Evolutionary conservation across 2,797 vertebrate genomes (phyloP).

Genomic region (Salmo trutta): DNA sequence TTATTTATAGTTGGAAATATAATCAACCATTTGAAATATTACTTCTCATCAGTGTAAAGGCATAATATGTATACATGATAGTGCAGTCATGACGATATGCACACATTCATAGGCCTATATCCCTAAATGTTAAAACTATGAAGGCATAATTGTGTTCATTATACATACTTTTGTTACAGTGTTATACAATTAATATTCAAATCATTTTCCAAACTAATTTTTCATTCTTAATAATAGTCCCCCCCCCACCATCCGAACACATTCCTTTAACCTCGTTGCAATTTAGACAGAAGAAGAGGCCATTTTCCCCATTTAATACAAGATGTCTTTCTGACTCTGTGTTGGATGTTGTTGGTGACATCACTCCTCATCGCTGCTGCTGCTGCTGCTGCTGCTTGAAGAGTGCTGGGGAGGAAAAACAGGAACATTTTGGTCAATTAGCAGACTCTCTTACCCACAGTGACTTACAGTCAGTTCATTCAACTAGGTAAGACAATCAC

Average conservation of each 20-base stretch:
- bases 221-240: neutral
- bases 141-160: neutral
- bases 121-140: neutral
- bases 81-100: neutral
- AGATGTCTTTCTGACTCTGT: neutral
- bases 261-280: neutral
- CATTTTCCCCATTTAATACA: neutral
- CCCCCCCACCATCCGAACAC: neutral
- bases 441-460: neutral
- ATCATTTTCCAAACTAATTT: neutral
- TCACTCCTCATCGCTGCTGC: neutral
- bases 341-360: neutral
- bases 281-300: neutral
- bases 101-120: neutral
- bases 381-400: neutral
- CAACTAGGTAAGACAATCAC: neutral
- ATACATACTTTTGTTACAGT: neutral
- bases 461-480: neutral
- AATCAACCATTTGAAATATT: too few species aligned
- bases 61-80: neutral
- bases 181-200: neutral
- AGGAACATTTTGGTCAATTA: neutral
- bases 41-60: too few species aligned
- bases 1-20: too few species aligned
- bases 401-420: neutral